Evolutionary conservation across 2,113 vertebrate species (phyloP), one percentile per base, ranked within the genome.

Genomic region (Genyomyrus donnyi): DNA sequence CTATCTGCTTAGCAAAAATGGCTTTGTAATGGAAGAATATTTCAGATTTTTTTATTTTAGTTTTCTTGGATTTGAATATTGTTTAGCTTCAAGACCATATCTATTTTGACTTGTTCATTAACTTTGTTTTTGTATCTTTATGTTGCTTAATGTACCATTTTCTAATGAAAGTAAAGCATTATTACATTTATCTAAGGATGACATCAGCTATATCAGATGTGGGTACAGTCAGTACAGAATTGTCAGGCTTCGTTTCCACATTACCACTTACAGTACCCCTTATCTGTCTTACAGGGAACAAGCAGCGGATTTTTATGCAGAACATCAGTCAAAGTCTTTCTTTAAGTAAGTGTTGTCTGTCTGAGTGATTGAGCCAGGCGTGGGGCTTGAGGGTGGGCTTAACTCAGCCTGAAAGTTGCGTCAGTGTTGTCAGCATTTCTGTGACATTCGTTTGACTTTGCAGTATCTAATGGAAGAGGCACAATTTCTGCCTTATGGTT

Each of bases 281-380:
- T 94, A 91, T 90, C 93, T 91, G 92, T 95, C 88, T 97, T 96
- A 52, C 95, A 99, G 98, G 96, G 97, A 95, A 95, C 97, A 98
- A 95, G 98, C 97, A 85, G 93, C 94, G 52, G 98, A 99, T 95
- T 97, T 99, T 94, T 96, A 98, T 7, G 90, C 91, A 89, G 98
- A 99, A 89, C 96, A 99, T 95, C 98, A 97, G 62, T 95, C 97
- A 92, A 99, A 95, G 93, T 96, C 97, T 66, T 97, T 96, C 95
- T 98, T 96, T 93, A 98, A 96, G 98, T 98, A 96, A 93, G 98
- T 98, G 87, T 90, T 74, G 91, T 27, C 91, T 85, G 56, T n/a
- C 92, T 94, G 56, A 95, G 95, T 95, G 90, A 95, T 94, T 94
- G 85, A 91, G 92, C 31, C 11, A n/a, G 52, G 48, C 53, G 35